phyloP scores from a whole-genome alignment of 1,140 invertebrate genomes.

The Sogatella furcifera region DNA sequence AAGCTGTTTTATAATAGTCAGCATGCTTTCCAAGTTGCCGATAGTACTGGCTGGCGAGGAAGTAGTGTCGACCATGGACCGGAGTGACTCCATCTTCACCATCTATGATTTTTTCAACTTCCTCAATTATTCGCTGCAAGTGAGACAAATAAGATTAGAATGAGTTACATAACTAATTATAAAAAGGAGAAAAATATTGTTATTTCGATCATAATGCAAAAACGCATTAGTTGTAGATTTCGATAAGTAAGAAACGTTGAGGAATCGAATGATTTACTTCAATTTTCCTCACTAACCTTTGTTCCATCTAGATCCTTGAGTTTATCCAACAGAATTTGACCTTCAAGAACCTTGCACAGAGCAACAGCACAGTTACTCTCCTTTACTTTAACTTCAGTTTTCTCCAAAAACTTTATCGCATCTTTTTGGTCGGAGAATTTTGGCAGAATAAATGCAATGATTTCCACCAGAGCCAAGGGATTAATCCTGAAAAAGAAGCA shows the following conservation, averaged over 20 bases:
- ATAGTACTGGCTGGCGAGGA: conserved; percentile 86
- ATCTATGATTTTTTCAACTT: conserved; percentile 77
- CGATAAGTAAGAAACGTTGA: not conserved
- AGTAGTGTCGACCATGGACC: conserved; percentile 92
- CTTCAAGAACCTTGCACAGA: conserved; percentile 72
- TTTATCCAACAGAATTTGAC: conserved; percentile 73
- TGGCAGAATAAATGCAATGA: conserved; percentile 63
- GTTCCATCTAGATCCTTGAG: conserved; percentile 69
- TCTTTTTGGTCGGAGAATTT: conserved; percentile 73
- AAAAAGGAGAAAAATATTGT: too few species aligned
- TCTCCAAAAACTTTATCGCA: conserved; percentile 74
- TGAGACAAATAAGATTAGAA: not conserved
- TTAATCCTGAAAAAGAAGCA: conserved; percentile 64
- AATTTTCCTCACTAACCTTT: conserved; percentile 45
- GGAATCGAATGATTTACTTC: too few species aligned
- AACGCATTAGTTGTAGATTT: not conserved
- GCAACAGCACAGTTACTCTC: conserved; percentile 74
- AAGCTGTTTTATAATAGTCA: conserved; percentile 87
- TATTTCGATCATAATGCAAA: too few species aligned
- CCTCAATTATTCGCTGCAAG: conserved; percentile 71
- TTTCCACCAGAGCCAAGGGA: conserved; percentile 82
- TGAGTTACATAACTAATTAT: too few species aligned
- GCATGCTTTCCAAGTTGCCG: conserved; percentile 77
- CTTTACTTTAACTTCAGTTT: conserved; percentile 80
- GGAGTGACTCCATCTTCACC: conserved; percentile 82